Evolutionary conservation across 2,888 invertebrate genomes (phyloP).

Genomic region (Calliphora vomitoria): DNA sequence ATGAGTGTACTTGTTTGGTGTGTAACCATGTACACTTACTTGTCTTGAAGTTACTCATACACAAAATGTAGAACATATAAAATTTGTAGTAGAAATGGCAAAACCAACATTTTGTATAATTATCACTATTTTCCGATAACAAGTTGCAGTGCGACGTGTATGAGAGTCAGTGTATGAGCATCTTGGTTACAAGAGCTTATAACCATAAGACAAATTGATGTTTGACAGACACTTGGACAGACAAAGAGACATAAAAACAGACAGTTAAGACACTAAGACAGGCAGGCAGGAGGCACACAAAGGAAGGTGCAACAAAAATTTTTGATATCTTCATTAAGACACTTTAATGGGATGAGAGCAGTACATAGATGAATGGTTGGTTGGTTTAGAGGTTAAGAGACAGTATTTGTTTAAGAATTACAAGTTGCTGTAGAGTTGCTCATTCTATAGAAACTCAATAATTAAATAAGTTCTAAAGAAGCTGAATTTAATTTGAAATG

Average conservation of each 20-base stretch:
- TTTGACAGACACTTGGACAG: constrained; percentile 31
- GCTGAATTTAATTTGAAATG: neutral
- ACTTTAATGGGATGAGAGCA: neutral
- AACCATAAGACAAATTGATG: constrained; percentile 27
- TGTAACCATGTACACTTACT: neutral
- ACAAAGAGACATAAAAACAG: neutral
- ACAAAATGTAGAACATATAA: constrained; percentile 8
- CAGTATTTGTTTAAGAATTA: neutral
- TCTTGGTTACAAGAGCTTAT: neutral
- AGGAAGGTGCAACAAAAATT: neutral
- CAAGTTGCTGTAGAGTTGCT: neutral
- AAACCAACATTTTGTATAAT: constrained; percentile 49
- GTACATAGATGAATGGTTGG: neutral
- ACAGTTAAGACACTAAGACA: constrained; percentile 15
- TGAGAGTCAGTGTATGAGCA: neutral
- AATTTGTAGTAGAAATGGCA: constrained; percentile 13
- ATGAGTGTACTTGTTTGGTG: neutral
- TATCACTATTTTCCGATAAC: constrained; percentile 51
- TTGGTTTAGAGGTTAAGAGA: constrained; percentile 7
- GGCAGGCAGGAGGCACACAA: neutral
- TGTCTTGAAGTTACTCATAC: neutral
- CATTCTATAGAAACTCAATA: neutral
- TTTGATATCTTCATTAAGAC: neutral
- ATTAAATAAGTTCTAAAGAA: neutral
- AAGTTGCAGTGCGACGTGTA: neutral